Evolutionary conservation across 2,888 invertebrate genomes (phyloP).

Genomic region (Xanthia icteritia): DNA sequence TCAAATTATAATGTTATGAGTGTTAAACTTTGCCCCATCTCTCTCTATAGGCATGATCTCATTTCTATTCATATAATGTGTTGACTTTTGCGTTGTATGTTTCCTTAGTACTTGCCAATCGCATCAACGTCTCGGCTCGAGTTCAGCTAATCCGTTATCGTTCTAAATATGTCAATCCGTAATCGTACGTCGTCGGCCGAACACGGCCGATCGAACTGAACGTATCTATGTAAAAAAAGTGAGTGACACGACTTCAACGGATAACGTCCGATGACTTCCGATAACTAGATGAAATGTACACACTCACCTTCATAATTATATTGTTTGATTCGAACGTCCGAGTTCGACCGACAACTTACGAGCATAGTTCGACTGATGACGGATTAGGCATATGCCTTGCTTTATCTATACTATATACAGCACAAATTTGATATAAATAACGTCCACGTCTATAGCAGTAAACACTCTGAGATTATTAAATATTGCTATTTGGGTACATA

Average conservation of each 20-base stretch:
- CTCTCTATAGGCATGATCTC: neutral
- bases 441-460: neutral
- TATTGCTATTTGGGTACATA: conserved; percentile 15
- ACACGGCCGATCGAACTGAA: neutral
- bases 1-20: no score
- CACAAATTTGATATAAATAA: conserved; percentile 3
- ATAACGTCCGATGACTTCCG: neutral
- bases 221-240: neutral
- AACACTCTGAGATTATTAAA: conserved; percentile 5
- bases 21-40: no score
- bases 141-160: neutral
- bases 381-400: neutral
- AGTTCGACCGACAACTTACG: neutral
- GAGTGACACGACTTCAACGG: neutral
- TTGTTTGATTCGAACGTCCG: neutral
- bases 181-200: neutral
- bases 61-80: neutral
- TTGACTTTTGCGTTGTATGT: neutral
- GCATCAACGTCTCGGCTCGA: neutral
- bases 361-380: neutral
- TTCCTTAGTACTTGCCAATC: neutral
- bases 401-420: neutral
- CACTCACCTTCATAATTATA: neutral
- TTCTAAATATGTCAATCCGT: neutral
- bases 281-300: no score